Base-by-base conservation (phyloP, 2,797 vertebrate species). In the Falco peregrinus region DNA sequence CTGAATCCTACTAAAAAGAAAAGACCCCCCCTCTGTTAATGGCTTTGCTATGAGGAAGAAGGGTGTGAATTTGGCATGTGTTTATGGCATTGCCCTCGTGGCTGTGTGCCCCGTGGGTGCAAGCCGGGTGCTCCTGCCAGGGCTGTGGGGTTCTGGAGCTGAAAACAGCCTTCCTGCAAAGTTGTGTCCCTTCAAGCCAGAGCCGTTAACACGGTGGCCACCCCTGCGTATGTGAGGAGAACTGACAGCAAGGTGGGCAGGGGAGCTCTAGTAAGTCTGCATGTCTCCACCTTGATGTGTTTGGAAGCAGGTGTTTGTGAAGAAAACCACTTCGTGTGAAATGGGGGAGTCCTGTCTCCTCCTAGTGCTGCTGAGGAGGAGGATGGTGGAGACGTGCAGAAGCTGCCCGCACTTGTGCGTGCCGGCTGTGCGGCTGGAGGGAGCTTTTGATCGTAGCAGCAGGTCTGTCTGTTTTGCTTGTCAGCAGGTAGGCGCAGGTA, bases 211-310 rank as follows among this genome's bases (percentile, higher is more conserved):
- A 10, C 43, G 19, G 69, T 3, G 53, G 26, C 47, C 63, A 20
- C 87, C 28, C 75, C 84, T 79, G 78, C 2, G 1, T 33, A 11
- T 5, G 26, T 24, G 16, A 16, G 56, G 64, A 80, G 89, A 91
- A n/a, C 75, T 16, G 51, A 39, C 1, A 63, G 60, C 47, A 41
- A 20, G 37, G 28, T 5, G 68, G 84, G 51, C 57, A 90, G 80
- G 28, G 65, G 54, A 76, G 13, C 43, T 63, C 54, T 29, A 7
- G 1, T 24, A 43, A 0, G 25, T 37, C 28, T 21, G 5, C 13
- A 1, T 11, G 6, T 37, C 35, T 37, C n/a, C 68, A 13, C 24
- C 0, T 3, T 2, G n/a, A 20, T 67, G 21, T 20, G 31, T 6
- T 29, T 3, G 0, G 21, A 51, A 84, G n/a, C 0, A 14, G 29